Percentiles rank a stretch among this genome's conserved stretches.
These are phyloP conservation scores for Tyrophagus putrescentiae DNA, from an alignment of 1,140 invertebrate species.

Conservation along the genomic window DNA sequence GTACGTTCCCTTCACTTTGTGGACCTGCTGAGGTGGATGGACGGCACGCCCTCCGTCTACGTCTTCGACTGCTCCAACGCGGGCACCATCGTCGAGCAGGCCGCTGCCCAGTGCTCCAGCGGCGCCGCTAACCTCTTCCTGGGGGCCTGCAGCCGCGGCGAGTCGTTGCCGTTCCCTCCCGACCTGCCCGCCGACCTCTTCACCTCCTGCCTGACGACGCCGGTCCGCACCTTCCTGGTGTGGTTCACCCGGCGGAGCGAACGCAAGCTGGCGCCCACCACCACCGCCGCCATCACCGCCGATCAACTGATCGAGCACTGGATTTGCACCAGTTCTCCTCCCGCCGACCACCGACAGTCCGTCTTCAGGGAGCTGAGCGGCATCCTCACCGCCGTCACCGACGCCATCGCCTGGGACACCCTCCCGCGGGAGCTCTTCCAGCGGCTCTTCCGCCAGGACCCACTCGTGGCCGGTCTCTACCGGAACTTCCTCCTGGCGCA, in stretches of 20 bases:
- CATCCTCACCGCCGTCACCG: conserved; percentile 99
- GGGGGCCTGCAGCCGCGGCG: conserved; percentile 75
- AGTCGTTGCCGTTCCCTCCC: conserved; percentile 91
- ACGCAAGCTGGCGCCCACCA: conserved; percentile 58
- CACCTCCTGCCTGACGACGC: conserved; percentile 92
- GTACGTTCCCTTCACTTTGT: conserved; percentile 98
- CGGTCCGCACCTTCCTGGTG: conserved; percentile 85
- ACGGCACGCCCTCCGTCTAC: conserved; percentile 93
- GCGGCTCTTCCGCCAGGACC: conserved; percentile 87
- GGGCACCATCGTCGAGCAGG: conserved; percentile 82
- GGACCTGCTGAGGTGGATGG: conserved; percentile 98
- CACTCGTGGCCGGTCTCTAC: conserved; percentile 93
- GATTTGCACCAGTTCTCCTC: no score
- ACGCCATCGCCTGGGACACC: conserved; percentile 99
- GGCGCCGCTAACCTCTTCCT: conserved; percentile 88
- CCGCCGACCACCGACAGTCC: conserved; percentile 82
- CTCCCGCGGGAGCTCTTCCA: conserved; percentile 86
- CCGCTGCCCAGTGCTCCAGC: conserved; percentile 44
- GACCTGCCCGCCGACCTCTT: conserved; percentile 97
- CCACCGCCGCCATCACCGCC: conserved; percentile 69
- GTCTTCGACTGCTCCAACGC: conserved; percentile 99
- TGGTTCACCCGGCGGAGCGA: conserved; percentile 83
- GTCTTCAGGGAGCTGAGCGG: conserved; percentile 98
- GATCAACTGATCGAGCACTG: conserved; percentile 85
- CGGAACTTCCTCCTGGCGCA: conserved; percentile 93